Conservation (phyloP, 2,113 vertebrate genomes). For the Lepus americanus region DNA sequence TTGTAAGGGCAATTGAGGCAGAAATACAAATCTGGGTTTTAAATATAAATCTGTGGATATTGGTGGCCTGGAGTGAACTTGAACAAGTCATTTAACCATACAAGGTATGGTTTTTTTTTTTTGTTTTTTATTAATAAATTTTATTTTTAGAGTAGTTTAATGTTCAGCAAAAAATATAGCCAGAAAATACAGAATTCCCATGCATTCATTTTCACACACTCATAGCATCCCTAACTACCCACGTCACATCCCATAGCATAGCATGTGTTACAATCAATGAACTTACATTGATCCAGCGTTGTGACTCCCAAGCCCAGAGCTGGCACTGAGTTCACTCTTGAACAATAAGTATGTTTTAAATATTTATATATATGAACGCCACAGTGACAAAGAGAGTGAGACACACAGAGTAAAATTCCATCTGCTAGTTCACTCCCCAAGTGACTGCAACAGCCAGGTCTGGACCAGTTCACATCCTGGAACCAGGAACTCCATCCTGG, state of each 20-base stretch:
- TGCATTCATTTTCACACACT: rapidly evolving
- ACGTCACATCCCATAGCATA: rapidly evolving
- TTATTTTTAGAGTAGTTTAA: background rate
- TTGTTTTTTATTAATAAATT: background rate
- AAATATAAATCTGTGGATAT: background rate
- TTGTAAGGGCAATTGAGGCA: background rate
- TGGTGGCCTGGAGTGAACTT: background rate
- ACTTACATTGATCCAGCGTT: background rate
- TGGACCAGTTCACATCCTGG: too few species aligned
- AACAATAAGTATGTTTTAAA: background rate
- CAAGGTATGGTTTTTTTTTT: background rate
- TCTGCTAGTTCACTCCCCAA: too few species aligned
- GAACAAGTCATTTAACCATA: background rate
- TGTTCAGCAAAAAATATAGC: background rate
- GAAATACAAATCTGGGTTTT: background rate
- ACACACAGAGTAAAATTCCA: too few species aligned
- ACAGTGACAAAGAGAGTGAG: too few species aligned
- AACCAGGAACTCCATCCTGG: too few species aligned
- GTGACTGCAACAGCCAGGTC: too few species aligned
- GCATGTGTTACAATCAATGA: background rate
- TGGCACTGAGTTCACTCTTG: background rate
- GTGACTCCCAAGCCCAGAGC: background rate
- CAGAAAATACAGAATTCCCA: background rate
- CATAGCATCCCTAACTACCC: rapidly evolving
- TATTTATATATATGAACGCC: too few species aligned